Evolutionary conservation across 2,113 vertebrate genomes (phyloP), one percentile per base, ranked within the genome.

Genomic region (Monarcha castaneiventris): DNA sequence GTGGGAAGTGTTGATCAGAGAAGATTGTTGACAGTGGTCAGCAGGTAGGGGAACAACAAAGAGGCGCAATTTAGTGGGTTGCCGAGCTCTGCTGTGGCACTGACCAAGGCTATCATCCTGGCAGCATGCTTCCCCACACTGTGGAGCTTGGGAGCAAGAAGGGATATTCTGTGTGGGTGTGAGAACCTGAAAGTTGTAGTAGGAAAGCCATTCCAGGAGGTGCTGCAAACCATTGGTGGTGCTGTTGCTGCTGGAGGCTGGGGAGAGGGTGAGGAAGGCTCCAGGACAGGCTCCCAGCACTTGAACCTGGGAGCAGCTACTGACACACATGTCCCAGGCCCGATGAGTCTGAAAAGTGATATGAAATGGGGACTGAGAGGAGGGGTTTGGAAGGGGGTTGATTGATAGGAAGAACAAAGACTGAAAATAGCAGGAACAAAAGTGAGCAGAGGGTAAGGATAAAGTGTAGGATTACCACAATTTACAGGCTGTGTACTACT

Each of bases 281-380:
- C 17, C 6, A 7, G n/a, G 22, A 10, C 39, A 41, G 22, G 27
- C 41, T 84, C 18, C 39, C 27, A 39, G 21, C 4, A 1, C 26
- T 41, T 56, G 62, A 51, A 44, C 52, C 30, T 27, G 32, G 27
- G 51, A 74, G 64, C n/a, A 69, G 37, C 41, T 77, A 27, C 76
- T 80, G 41, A 11, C 18, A 11, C 13, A 18, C 3, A 5, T 72
- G 27, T 61, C 21, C n/a, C 33, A 64, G 37, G 4, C 17, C 20
- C 0, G 0, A 16, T 0, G 7, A 48, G 27, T 55, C 37, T 71
- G 81, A 55, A 39, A 37, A 61, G 15, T 7, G 4, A 39, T 25
- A 14, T 5, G 33, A 43, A 78, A 46, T n/a, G n/a, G 32, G 9
- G 10, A 19, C 33, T 46, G 67, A 66, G 20, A 21, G 26, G 29